Evolutionary conservation across 1,140 invertebrate genomes (phyloP).

Genomic region (Reticulitermes speratus): DNA sequence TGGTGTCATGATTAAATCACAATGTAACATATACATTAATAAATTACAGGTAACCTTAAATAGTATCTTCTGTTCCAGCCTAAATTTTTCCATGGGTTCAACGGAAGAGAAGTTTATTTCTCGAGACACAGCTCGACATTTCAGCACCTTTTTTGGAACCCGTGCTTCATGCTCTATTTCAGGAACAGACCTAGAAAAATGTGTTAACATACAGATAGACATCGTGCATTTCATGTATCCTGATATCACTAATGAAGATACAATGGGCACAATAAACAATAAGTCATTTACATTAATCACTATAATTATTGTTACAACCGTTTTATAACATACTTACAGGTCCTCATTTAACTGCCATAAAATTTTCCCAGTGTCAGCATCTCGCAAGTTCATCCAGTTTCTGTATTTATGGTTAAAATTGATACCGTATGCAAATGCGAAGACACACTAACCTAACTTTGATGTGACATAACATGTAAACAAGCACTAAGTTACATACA

Average conservation of each 20-base stretch:
- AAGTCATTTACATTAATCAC: no score
- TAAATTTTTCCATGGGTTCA: constrained; percentile 94
- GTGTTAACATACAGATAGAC: neutral
- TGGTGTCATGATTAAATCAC: no score
- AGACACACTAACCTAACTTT: constrained; percentile 1
- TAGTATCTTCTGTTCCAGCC: constrained; percentile 89
- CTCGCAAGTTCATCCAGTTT: constrained; percentile 98
- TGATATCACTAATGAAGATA: constrained; percentile 32
- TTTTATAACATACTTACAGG: neutral
- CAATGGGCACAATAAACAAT: constrained; percentile 20
- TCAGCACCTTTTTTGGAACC: constrained; percentile 95
- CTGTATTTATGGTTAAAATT: neutral
- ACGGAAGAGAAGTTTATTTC: constrained; percentile 99
- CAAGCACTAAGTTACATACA: no score
- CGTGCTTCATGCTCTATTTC: constrained; percentile 92
- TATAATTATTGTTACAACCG: no score
- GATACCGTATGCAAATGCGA: neutral
- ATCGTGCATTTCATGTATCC: no score
- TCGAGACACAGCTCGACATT: constrained; percentile 91
- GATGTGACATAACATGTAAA: neutral
- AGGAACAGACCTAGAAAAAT: constrained; percentile 64
- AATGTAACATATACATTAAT: neutral
- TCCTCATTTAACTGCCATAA: constrained; percentile 98
- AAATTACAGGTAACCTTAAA: constrained; percentile 59
- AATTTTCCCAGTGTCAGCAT: constrained; percentile 93